phyloP scores from a whole-genome alignment of 92 coral and sea anemone species.

The Phymanthus crucifer region DNA sequence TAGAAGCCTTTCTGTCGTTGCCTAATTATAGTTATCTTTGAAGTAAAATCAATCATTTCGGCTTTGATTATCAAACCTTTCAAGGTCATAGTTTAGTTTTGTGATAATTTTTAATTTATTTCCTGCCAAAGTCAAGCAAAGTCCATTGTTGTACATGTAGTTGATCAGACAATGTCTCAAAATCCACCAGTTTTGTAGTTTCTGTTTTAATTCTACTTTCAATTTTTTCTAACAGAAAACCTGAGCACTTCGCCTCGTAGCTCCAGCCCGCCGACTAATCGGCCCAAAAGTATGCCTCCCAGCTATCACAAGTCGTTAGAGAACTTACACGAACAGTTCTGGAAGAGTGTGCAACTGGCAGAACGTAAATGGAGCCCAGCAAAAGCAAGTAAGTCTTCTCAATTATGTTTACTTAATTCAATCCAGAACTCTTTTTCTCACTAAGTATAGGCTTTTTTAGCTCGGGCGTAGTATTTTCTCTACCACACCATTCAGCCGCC shows the following conservation, averaged over 20 bases:
- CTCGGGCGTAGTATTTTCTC: no score
- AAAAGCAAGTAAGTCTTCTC: slow-evolving; percentile 6
- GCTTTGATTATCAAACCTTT: not conserved
- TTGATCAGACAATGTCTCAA: no score
- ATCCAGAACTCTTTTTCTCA: no score
- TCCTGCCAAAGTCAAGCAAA: no score
- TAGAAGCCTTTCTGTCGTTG: no score
- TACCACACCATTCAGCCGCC: no score
- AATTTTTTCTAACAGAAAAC: slow-evolving; percentile 32
- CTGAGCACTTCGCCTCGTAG: slow-evolving; percentile 29
- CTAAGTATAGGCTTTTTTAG: no score
- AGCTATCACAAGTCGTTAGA: slow-evolving; percentile 79
- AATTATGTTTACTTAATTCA: not conserved
- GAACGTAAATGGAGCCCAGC: slow-evolving; percentile 52
- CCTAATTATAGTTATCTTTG: no score
- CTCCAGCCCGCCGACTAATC: slow-evolving; percentile 7
- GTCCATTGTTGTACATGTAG: no score
- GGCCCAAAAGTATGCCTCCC: slow-evolving; percentile 58
- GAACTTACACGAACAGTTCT: slow-evolving; percentile 78
- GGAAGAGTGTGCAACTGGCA: slow-evolving; percentile 79
- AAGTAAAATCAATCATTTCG: no score
- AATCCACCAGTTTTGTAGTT: not conserved
- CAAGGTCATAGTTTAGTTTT: no score
- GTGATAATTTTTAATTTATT: no score
- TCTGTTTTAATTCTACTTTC: not conserved